Percentiles rank a stretch among this genome's conserved stretches.
Conservation (phyloP, 1,140 invertebrate genomes). For the Epicauta chinensis region DNA sequence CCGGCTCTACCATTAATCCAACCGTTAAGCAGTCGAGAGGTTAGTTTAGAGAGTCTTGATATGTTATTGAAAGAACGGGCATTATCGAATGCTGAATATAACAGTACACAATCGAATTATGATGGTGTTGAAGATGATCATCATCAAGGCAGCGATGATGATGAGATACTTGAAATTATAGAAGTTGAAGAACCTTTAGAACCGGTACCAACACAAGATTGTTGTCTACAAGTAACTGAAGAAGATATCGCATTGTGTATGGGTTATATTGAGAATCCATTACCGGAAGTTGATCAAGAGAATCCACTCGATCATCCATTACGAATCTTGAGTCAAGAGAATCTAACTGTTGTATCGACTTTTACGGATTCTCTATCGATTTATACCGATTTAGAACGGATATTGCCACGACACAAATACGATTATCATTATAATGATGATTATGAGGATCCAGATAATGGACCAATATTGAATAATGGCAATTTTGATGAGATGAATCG, state of each 20-base stretch:
- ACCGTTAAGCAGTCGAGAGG: slow-evolving; percentile 67
- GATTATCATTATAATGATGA: slow-evolving; percentile 36
- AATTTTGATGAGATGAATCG: slow-evolving; percentile 36
- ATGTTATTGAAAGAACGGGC: slow-evolving; percentile 57
- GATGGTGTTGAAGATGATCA: slow-evolving; percentile 25
- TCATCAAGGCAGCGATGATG: slow-evolving; percentile 45
- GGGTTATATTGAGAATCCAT: slow-evolving; percentile 63
- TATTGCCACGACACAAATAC: slow-evolving; percentile 40
- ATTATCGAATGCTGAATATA: slow-evolving; percentile 50
- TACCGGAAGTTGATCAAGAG: slow-evolving; percentile 61
- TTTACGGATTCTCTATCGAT: slow-evolving; percentile 76
- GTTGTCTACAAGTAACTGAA: slow-evolving; percentile 81
- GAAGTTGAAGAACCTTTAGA: slow-evolving; percentile 74
- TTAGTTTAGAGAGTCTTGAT: slow-evolving; percentile 71
- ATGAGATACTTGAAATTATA: slow-evolving; percentile 74
- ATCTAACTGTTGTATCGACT: slow-evolving; percentile 80
- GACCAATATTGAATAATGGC: slow-evolving; percentile 26
- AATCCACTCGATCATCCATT: slow-evolving; percentile 71
- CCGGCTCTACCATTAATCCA: slow-evolving; percentile 68
- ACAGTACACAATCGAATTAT: slow-evolving; percentile 29
- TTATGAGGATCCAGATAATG: slow-evolving; percentile 41
- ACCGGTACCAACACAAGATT: slow-evolving; percentile 75
- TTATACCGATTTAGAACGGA: slow-evolving; percentile 64
- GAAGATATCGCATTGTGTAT: slow-evolving; percentile 86
- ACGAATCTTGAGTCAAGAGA: slow-evolving; percentile 81